Evolutionary conservation across 2,113 vertebrate genomes (phyloP).

Genomic region (Dromiciops gliroides): DNA sequence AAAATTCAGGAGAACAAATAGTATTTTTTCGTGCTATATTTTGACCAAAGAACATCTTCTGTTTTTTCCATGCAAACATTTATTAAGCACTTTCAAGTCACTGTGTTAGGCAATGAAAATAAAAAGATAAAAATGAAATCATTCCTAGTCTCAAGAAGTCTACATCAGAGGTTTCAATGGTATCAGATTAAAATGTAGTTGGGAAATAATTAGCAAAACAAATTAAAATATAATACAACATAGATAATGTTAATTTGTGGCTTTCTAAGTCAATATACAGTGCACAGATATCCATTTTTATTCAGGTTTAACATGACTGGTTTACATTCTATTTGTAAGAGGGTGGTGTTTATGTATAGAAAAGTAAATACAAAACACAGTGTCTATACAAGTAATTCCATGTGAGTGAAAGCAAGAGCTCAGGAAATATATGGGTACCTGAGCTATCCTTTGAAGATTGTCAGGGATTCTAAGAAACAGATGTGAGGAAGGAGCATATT

Average conservation of each 20-base stretch:
- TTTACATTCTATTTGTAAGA: background rate
- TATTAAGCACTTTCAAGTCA: background rate
- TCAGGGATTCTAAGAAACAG: background rate
- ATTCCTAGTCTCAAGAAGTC: background rate
- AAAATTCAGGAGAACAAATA: constrained; percentile 74
- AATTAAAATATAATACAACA: background rate
- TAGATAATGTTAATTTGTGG: background rate
- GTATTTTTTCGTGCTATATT: background rate
- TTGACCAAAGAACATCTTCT: background rate
- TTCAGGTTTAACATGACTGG: background rate
- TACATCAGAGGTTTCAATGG: background rate
- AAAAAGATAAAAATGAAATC: background rate
- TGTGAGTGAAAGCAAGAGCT: background rate
- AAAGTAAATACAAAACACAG: background rate
- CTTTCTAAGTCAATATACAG: background rate
- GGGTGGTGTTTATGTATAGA: background rate
- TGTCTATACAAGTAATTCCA: background rate
- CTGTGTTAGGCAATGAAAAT: background rate
- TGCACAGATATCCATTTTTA: background rate
- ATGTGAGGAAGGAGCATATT: background rate
- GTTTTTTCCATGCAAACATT: background rate
- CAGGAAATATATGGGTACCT: background rate
- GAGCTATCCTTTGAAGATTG: background rate
- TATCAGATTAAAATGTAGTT: background rate
- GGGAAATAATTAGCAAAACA: background rate